phyloP scores from a whole-genome alignment of 1,140 invertebrate genomes.

The Papilio dardanus region DNA sequence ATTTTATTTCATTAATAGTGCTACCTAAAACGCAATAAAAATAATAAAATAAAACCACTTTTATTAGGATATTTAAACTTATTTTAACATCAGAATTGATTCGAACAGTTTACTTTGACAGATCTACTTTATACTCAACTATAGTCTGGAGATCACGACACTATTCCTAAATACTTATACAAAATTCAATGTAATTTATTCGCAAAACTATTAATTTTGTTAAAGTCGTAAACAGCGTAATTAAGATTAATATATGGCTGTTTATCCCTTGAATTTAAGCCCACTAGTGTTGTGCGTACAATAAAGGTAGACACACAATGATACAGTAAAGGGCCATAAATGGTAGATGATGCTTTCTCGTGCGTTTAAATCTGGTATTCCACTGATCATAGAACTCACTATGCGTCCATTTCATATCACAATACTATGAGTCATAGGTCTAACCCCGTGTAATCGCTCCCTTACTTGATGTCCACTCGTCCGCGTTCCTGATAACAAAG shows the following conservation, averaged over 20 bases:
- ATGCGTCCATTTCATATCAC: conserved; percentile 68
- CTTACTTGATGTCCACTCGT: conserved; percentile 41
- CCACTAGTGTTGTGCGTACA: not conserved
- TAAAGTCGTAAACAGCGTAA: not conserved
- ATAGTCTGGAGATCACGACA: conserved; percentile 71
- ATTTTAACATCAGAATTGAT: not conserved
- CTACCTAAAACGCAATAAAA: not conserved
- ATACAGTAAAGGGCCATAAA: not conserved
- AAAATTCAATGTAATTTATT: conserved; percentile 42
- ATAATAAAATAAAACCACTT: not conserved
- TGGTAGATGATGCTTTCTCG: not conserved
- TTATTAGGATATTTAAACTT: not conserved
- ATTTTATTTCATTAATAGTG: too few species aligned
- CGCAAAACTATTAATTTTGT: not conserved
- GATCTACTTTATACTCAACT: conserved; percentile 55
- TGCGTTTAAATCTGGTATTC: not conserved
- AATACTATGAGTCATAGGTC: conserved; percentile 65
- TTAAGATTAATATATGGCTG: not conserved
- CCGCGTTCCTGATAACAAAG: conserved; percentile 48
- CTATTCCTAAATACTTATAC: conserved; percentile 73
- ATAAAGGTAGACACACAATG: not conserved
- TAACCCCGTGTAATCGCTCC: conserved; percentile 28
- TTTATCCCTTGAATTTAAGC: not conserved
- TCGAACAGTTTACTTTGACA: conserved; percentile 16
- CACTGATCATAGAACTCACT: conserved; percentile 47